Evolutionary conservation across 1,140 invertebrate species (phyloP), one percentile per base, ranked within the genome.

Genomic region (Bombus breviceps): DNA sequence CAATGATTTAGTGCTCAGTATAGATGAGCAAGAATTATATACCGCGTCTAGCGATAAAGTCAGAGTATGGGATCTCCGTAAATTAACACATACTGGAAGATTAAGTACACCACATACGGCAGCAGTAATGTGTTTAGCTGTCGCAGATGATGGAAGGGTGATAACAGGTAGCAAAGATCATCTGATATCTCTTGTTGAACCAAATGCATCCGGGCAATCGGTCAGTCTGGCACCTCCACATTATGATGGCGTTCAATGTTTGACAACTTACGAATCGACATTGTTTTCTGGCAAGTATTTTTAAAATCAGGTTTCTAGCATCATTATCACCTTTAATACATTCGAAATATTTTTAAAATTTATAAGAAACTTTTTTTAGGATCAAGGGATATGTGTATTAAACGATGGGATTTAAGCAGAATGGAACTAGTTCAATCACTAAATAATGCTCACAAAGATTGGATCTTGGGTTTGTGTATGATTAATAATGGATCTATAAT

Each of bases 101-200:
- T 92, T 98, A 64, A 97, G 96, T 93, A 98, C 98, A n/a, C 97
- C 97, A 3, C 98, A 98, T 94, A 97, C 98, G 85, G 98, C 98
- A 25, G 97, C 98, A 18, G 97, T 98, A 32, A 98, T 98, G 97
- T 98, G 98, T 90, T 93, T 98, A 64, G 97, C 97, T 13, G 96
- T 97, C 2, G 95, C 96, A 25, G 93, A 95, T 68, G 96, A 96
- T 34, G 96, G 97, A 81, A 94, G 96, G 78, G 96, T 99, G 2
- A 97, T 98, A 39, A 98, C 98, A 15, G 98, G 98, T 34, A 98
- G 98, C 32, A 98, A 98, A 94, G 98, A 99, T 96, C 98, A 99
- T 95, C 97, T 98, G 89, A 97, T 97, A 88, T 95, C 94, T 4
- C 88, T 95, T 4, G 92, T 95, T 18, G 95, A 95, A 77, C 89